Evolutionary conservation across 2,113 vertebrate species (phyloP).

Genomic region (Halcyon senegalensis): DNA sequence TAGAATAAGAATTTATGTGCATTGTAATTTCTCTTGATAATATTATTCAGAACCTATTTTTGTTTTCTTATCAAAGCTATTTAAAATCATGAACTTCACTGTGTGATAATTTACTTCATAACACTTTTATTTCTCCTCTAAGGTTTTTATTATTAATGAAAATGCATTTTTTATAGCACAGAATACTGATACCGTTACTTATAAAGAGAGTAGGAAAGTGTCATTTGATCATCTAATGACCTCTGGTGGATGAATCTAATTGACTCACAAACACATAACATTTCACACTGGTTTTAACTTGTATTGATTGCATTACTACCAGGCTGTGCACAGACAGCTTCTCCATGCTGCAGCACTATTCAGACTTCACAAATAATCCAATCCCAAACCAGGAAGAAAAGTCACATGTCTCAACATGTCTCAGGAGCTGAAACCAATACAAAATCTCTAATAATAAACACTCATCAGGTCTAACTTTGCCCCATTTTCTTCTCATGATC

Average conservation of each 20-base stretch:
- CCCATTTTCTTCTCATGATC: background rate
- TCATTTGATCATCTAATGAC: constrained; percentile 74
- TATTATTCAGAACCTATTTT: constrained; percentile 28
- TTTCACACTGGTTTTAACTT: constrained; percentile 25
- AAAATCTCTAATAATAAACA: background rate
- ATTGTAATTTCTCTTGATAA: constrained; percentile 15
- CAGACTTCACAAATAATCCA: background rate
- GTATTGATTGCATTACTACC: background rate
- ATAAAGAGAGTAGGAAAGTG: constrained; percentile 52
- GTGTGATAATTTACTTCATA: constrained; percentile 35
- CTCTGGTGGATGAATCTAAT: constrained; percentile 76
- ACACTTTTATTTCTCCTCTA: constrained; percentile 65
- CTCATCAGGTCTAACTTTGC: background rate
- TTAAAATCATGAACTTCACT: constrained; percentile 44
- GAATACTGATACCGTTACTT: constrained; percentile 54
- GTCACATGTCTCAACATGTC: background rate
- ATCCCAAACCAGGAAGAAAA: background rate
- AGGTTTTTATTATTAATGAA: constrained; percentile 67
- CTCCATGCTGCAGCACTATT: background rate
- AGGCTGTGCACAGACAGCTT: background rate
- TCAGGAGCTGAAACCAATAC: background rate
- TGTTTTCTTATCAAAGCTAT: constrained; percentile 55
- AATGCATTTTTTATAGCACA: constrained; percentile 63
- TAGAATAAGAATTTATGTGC: constrained; percentile 7
- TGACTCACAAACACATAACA: constrained; percentile 56